A percentile compares a stretch with the other conserved stretches of the same genome.
Conservation (phyloP, 2,797 vertebrate species). For the Melanotaenia pygmaea region DNA sequence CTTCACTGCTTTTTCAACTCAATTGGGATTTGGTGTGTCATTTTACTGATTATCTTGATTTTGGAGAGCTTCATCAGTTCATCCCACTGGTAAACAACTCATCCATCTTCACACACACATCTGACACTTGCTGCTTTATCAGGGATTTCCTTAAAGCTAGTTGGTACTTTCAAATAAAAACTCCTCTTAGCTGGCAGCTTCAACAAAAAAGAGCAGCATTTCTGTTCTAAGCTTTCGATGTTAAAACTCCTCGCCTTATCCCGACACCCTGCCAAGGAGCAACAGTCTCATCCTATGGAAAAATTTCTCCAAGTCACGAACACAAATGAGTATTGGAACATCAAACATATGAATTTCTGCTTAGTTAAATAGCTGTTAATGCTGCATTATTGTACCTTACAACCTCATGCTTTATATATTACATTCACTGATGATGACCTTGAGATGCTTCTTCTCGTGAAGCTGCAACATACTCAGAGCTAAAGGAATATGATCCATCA, state of each 20-base stretch:
- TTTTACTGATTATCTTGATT: too few species aligned
- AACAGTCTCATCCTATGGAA: background rate
- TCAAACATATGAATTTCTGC: background rate
- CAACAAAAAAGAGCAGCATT: too few species aligned
- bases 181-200: too few species aligned
- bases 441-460: background rate
- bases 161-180: too few species aligned
- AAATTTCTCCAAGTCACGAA: background rate
- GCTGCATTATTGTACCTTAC: background rate
- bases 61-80: too few species aligned
- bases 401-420: background rate
- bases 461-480: background rate
- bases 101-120: too few species aligned
- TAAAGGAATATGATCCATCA: background rate
- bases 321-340: background rate
- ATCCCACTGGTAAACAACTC: too few species aligned
- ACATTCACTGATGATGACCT: background rate
- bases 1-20: too few species aligned
- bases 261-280: background rate
- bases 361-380: background rate
- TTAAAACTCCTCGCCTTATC: too few species aligned
- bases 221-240: background rate
- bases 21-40: too few species aligned
- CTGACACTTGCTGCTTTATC: too few species aligned
- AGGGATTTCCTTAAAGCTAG: too few species aligned